Percentiles rank a stretch among this genome's conserved stretches.
phyloP scores from a whole-genome alignment of 2,113 vertebrate genomes.

The Loxodonta africana region DNA sequence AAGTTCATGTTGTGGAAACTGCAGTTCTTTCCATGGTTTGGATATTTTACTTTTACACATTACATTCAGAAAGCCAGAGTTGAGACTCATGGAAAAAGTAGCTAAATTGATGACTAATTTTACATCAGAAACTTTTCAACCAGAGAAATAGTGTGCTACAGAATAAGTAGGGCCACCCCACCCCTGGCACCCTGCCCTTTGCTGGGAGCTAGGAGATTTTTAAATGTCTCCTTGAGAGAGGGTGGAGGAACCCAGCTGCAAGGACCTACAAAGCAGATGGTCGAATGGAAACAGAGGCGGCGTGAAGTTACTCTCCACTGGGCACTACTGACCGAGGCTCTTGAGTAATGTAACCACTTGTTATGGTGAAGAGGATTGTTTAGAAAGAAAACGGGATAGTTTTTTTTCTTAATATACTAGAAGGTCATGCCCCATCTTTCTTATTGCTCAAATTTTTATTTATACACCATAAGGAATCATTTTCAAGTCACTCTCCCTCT shows the following conservation, averaged over 20 bases:
- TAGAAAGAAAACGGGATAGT: background rate
- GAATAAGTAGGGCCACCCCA: conserved; percentile 49
- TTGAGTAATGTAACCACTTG: conserved; percentile 38
- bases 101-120: conserved; percentile 80
- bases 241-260: conserved; percentile 63
- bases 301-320: background rate
- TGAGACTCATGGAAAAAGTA: conserved; percentile 77
- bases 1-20: conserved; percentile 67
- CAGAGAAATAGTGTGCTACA: conserved; percentile 62
- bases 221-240: conserved; percentile 66
- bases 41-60: conserved; percentile 69
- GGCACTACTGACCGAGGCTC: background rate
- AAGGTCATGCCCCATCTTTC: conserved; percentile 21
- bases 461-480: conserved; percentile 77
- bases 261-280: conserved; percentile 45
- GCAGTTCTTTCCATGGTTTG: conserved; percentile 59
- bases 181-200: conserved; percentile 67
- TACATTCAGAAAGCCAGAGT: conserved; percentile 71
- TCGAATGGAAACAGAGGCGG: background rate
- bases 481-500: conserved; percentile 67
- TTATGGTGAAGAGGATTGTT: conserved; percentile 38
- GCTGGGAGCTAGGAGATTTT: conserved; percentile 63
- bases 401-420: conserved; percentile 23
- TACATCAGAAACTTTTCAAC: conserved; percentile 77
- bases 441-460: conserved; percentile 60